A percentile compares a stretch with the other conserved stretches of the same genome.
phyloP scores from a whole-genome alignment of 2,113 vertebrate genomes.

The Cichladusa arquata region DNA sequence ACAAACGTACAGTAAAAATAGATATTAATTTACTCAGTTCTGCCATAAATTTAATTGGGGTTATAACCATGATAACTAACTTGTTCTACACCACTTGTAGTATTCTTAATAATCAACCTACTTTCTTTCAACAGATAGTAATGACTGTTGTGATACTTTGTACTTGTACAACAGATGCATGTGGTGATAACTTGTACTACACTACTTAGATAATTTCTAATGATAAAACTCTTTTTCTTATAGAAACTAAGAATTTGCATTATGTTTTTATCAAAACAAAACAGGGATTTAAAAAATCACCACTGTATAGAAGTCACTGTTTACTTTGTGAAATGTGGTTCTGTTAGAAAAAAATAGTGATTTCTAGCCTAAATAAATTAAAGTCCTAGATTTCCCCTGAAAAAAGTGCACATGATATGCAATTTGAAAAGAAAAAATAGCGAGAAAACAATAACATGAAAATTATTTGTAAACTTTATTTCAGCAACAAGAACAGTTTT shows the following conservation, averaged over 20 bases:
- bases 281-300: not conserved
- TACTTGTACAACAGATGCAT: not conserved
- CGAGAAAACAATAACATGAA: not conserved
- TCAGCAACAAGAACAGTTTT: not conserved
- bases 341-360: not conserved
- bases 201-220: not conserved
- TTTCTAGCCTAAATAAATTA: not conserved
- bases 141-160: not conserved
- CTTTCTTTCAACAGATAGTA: not conserved
- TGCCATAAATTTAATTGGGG: not conserved
- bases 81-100: not conserved
- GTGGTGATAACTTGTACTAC: not conserved
- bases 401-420: not conserved
- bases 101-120: not conserved
- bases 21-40: not conserved
- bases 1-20: not conserved
- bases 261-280: not conserved
- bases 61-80: not conserved
- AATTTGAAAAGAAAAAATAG: not conserved
- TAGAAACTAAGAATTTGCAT: not conserved
- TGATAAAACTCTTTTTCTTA: not conserved
- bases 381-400: not conserved
- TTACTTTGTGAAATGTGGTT: not conserved
- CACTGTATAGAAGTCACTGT: not conserved
- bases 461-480: not conserved